phyloP scores from a whole-genome alignment of 2,113 vertebrate species.

The Pungitius pungitius region DNA sequence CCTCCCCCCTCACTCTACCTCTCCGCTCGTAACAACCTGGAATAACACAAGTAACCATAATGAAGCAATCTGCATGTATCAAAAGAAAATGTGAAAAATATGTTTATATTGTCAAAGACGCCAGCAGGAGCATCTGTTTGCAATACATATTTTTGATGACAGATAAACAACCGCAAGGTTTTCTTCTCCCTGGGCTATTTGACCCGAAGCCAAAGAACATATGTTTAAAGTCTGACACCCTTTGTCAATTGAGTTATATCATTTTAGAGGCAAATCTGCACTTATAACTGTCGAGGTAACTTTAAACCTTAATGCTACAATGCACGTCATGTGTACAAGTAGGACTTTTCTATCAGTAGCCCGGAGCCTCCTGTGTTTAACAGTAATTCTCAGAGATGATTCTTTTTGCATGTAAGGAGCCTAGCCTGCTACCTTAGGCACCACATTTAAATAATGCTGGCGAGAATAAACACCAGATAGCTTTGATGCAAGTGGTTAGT shows the following conservation, averaged over 20 bases:
- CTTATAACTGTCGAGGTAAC: constrained; percentile 28
- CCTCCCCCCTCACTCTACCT: constrained; percentile 19
- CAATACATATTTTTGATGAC: constrained; percentile 52
- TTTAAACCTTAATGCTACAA: constrained; percentile 40
- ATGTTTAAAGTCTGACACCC: constrained; percentile 22
- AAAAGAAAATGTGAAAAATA: constrained; percentile 23
- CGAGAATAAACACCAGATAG: constrained; percentile 33
- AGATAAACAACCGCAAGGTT: constrained; percentile 57
- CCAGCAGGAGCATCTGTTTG: constrained; percentile 59
- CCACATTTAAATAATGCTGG: constrained; percentile 45
- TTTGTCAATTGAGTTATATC: constrained; percentile 47
- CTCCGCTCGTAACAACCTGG: constrained; percentile 47
- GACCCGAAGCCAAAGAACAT: constrained; percentile 28
- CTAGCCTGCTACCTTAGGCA: constrained; percentile 38
- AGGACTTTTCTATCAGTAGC: constrained; percentile 39
- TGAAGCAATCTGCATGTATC: constrained; percentile 49
- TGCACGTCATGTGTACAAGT: constrained; percentile 11
- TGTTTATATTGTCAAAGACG: constrained; percentile 39
- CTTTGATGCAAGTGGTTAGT: constrained; percentile 24
- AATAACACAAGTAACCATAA: constrained; percentile 59
- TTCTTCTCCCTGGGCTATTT: constrained; percentile 50
- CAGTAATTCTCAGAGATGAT: constrained; percentile 47
- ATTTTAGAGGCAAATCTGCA: constrained; percentile 30
- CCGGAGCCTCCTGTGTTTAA: constrained; percentile 54
- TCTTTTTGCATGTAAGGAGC: constrained; percentile 54